Base-by-base conservation (phyloP, 92 coral and sea anemone genomes). In the Palythoa grandiflora region DNA sequence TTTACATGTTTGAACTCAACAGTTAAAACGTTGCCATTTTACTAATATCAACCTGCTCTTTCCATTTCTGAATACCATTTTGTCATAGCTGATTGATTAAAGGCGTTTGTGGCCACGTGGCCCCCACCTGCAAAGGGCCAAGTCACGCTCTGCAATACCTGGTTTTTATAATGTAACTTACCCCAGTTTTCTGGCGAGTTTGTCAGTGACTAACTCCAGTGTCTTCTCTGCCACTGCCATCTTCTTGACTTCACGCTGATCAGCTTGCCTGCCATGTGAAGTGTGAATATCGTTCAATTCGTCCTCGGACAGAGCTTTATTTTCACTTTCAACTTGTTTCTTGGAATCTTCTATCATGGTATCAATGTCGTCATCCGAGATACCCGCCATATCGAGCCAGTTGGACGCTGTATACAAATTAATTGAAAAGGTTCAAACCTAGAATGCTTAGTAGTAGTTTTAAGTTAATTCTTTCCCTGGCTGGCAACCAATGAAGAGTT, bases 291-390 rank as follows among this genome's bases (percentile, higher is more conserved):
- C 14, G 9, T 81, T 63, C 44, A 61, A 47, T 21, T 81, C 86
- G 16, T 81, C 86, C 16, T 81, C 86, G 28, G 47, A 38, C 6
- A 36, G 47, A 5, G 21, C 15, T 13, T 36, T 66, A 5, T 68
- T 54, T 44, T 81, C 86, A n/a, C 40, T 66, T 50, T 81, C 75
- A 37, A 48, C 75, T 81, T 81, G 75, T 53, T 65, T 81, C 75
- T 36, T 65, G 61, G 86, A 81, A 6, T 81, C 86, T 1, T 71
- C 86, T 6, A 81, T 81, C 47, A 81, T 6, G 47, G 44, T 19
- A 36, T 66, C 75, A n/a, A 81, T 75, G 21, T 19, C 60, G 8
- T 66, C 55, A 37, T 81, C 86, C 44, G 75, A 81, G 20, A 81
- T 63, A 9, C 50, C 59, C 0, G 59, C 39, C 73, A 80, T n/a